Evolutionary conservation across 2,797 vertebrate genomes (phyloP), one percentile per base, ranked within the genome.

Genomic region (Sebastes taczanowskii): DNA sequence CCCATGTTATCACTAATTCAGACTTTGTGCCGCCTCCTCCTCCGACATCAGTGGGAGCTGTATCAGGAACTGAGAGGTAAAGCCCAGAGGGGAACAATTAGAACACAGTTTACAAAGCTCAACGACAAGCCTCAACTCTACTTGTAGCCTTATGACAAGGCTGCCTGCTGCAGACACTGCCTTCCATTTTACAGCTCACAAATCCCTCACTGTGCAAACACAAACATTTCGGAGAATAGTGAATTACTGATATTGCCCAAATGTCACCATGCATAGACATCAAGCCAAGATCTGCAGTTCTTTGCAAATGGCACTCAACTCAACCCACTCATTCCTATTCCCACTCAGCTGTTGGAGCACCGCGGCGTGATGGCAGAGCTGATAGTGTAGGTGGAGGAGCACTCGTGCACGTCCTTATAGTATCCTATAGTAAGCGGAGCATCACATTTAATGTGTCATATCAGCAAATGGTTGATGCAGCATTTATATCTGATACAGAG

Each of bases 1-100:
- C 98, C 98, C 98, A 99, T 74, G 97, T 98, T 93, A 99, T 99
- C 92, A 99, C 98, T 93, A 99, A 96, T 95, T 99, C 98, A 77
- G 98, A 98, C 86, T 97, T 97, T 92, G 97, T 98, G 89, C 98
- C 98, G 78, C 97, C 98, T 93, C 98, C 98, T 87, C 98, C 98
- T 85, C 96, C 97, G 74, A 99, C 97, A 91, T 99, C 97, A 73
- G 97, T 96, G 62, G 98, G 98, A 88, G 98, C 96, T 75, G 96
- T 95, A 92, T 99, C 97, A 0, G 98, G 98, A 93, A 95, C 98
- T 99, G 93, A 71, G 89, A 83, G 79, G 88, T 91, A 90, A 89
- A 96, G 91, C 83, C 87, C 91, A 95, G 3, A 90, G 63, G 94
- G 10, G 90, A 88, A 83, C 73, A 89, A 88, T 93, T 93, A 94